Base-by-base conservation (phyloP, 2,888 invertebrate species). In the Hydropsyche betteni region DNA sequence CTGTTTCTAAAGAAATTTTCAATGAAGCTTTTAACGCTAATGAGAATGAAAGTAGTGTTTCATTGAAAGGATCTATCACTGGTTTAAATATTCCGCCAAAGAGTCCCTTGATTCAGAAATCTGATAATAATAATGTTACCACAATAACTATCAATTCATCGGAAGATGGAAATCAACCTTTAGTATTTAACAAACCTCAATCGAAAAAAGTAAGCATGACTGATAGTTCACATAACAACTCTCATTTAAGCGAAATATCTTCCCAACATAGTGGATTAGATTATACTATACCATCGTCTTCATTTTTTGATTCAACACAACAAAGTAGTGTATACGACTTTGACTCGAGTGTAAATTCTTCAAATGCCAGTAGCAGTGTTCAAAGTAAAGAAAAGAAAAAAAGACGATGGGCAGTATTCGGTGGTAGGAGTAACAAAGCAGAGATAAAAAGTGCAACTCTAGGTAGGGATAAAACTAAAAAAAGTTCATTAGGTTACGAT, bases 371-470 rank as follows among this genome's bases (percentile, higher is more conserved):
- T 82, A 69, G 79, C 79, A 81, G 83, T 79, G 80, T 85, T 72
- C 84, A 84, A 69, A 82, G 83, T 58, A 90, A 92, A 82, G 89
- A 90, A 84, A 91, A 90, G 83, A 89, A 90, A 79, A 84, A 89
- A 76, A 88, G 91, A 78, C 84, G 91, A 24, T 92, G 92, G 92
- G 92, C 91, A 12, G 88, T 93, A 81, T 88, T 93, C 76, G 91
- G 92, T 83, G 91, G 91, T 2, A 87, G 92, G 16, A 88, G 88
- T 76, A 87, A 86, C 78, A 91, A 91, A 80, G 84, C 84, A 6
- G 86, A 89, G 79, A 87, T 88, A 76, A 89, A 92, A 80, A 91
- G 91, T 78, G 92, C 92, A 0, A 92, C 93, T 4, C 83, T 93
- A 69, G 92, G 92, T 0, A 86, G 93, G 77, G 91, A 92, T 78